Evolutionary conservation across 2,797 vertebrate species (phyloP), one percentile per base, ranked within the genome.

Genomic region (Chloroceryle amazona): DNA sequence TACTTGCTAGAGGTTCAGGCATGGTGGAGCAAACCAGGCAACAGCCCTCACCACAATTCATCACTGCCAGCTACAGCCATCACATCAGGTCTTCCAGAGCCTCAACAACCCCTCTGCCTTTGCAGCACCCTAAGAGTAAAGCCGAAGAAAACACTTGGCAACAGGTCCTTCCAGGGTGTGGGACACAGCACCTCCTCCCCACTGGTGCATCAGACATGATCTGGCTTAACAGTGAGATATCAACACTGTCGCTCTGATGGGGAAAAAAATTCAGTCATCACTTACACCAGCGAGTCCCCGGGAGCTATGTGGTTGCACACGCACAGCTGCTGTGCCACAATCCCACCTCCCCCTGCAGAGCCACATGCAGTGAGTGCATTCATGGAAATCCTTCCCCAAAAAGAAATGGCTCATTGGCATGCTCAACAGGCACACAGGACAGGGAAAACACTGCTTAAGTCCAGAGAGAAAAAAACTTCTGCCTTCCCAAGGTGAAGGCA

Each of bases 161-260:
- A 14, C 55, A 46, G 68, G 74, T 8, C 49, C 18, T 14, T 17
- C 2, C 17, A 31, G 13, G 11, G 9, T 3, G 3, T 12, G 16
- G 21, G 29, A 35, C 55, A 41, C 9, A 19, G 16, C 10, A 60
- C 18, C 9, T 13, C 66, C 14, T 44, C 17, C 21, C 10, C 7
- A 20, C 92, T 84, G 70, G 95, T 75, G 90, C 75, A 96, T 98
- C 97, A 97, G 97, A 96, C 89, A 80, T 35, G 86, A 93, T 90
- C 86, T 96, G 96, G 97, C 97, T 90, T 80, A 94, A 62, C 41
- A 84, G 15, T 47, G 21, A 81, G 35, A 47, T 68, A 96, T 98
- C 98, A 98, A 96, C 98, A 98, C 29, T 91, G 93, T 97, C 97
- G 97, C 95, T 98, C 98, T 98, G 98, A 97, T 79, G 97, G 98